Base-by-base conservation (phyloP, 2,888 invertebrate genomes). In the Altica lythri region DNA sequence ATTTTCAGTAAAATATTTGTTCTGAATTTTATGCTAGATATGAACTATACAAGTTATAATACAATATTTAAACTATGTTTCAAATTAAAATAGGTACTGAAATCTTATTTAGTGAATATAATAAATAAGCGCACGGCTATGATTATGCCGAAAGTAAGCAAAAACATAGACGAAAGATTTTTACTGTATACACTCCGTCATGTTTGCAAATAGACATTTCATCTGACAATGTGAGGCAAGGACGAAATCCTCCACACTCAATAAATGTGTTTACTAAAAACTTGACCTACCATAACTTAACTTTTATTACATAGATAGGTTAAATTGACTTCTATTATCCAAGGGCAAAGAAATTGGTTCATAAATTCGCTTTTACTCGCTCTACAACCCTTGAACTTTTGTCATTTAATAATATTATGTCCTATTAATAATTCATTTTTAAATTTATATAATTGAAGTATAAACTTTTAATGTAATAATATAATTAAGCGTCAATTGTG, bases 241-340 rank as follows among this genome's bases (percentile, higher is more conserved):
- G 55, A 55, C 55, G 50, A 43, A 46, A 55, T 51, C 55, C 55
- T 55, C 51, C 47, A 37, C 55, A 51, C 51, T 55, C 51, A 55
- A 55, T 55, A 57, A 53, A 46, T 50, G 53, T 57, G 53, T 53
- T 57, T 57, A 57, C 50, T 50, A 49, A 53, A 57, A 53, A 46
- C 53, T 53, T 57, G 57, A 57, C 57, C 57, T 57, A 50, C 45
- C 53, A 53, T 53, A 57, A 57, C 53, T 50, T 29, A 50, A 45
- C 27, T 55, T 55, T 51, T 51, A 55, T 51, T 55, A 30, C 43
- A 51, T 45, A 40, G 55, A 55, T 46, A 29, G 40, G 22, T 40
- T 50, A 38, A 55, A 55, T 46, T 48, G 46, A 50, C 50, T 55
- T 45, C 49, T 50, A 55, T 50, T 40, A 40, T 17, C 25, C 50